These are phyloP conservation scores for Eupelmus urozonus DNA, from an alignment of 2,888 invertebrate species.

Conservation along the genomic window DNA sequence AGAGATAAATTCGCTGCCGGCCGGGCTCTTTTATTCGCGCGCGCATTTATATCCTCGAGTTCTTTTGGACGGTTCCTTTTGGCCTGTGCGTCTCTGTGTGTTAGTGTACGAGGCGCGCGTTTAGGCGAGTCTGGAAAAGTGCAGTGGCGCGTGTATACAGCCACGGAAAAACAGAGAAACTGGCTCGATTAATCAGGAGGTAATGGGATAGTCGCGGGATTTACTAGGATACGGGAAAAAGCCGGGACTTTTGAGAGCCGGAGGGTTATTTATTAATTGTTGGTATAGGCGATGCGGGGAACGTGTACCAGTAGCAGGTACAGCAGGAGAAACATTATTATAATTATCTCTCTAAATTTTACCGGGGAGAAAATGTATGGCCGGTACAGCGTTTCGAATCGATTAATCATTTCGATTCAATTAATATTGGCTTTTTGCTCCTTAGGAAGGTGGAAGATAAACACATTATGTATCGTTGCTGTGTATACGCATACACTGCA, in stretches of 20 bases:
- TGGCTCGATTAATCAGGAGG: constrained; percentile 20
- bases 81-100: background rate
- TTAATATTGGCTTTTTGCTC: too few relatives aligned
- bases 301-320: too few relatives aligned
- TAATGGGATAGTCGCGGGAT: background rate
- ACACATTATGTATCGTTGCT: too few relatives aligned
- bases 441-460: too few relatives aligned
- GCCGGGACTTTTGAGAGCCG: too few relatives aligned
- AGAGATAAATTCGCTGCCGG: background rate
- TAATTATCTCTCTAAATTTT: background rate
- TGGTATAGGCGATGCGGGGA: too few relatives aligned
- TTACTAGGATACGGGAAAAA: too few relatives aligned
- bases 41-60: background rate
- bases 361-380: too few relatives aligned
- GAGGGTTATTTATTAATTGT: too few relatives aligned
- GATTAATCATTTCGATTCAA: too few relatives aligned
- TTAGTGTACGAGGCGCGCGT: background rate
- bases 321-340: background rate
- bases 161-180: background rate
- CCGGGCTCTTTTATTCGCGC: background rate
- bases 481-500: too few relatives aligned
- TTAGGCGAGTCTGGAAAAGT: too few relatives aligned
- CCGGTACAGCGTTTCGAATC: background rate
- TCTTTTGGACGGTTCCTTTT: background rate
- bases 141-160: background rate